Conservation (phyloP, 1,140 invertebrate genomes). For the Cephus cinctus region DNA sequence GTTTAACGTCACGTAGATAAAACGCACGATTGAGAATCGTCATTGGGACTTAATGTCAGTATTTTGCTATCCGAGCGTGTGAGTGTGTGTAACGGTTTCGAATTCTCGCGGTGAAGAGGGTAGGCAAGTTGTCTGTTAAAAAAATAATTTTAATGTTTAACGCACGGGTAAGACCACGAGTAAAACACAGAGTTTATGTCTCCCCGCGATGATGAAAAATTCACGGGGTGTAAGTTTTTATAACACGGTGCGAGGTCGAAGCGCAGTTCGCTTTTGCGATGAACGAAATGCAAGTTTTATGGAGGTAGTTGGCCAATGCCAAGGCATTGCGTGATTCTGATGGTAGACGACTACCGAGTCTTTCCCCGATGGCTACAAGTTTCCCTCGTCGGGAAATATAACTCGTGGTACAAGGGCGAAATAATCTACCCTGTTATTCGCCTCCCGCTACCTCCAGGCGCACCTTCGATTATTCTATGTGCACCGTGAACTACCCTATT, state of each 20-base stretch:
- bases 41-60: not conserved
- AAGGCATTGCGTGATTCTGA: constrained; percentile 1
- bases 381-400: not conserved
- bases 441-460: not conserved
- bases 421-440: not conserved
- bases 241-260: too few species aligned
- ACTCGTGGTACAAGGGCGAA: not conserved
- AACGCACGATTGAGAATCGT: too few species aligned
- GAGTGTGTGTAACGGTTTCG: not conserved
- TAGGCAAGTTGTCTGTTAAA: constrained; percentile 21
- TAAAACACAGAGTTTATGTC: constrained; percentile 13
- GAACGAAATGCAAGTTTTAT: constrained; percentile 39
- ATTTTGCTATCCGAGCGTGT: not conserved
- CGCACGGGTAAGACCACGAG: constrained; percentile 13
- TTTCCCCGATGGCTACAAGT: not conserved
- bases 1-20: too few species aligned
- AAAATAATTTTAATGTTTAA: constrained; percentile 37
- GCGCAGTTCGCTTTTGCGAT: too few species aligned
- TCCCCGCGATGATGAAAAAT: constrained; percentile 40
- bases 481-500: too few species aligned
- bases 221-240: constrained; percentile 22
- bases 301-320: constrained; percentile 8
- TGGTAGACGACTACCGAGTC: not conserved
- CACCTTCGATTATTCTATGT: too few species aligned
- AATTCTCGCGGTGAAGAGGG: not conserved